Conservation (phyloP, 2,888 invertebrate species). For the Halictus ligatus region DNA sequence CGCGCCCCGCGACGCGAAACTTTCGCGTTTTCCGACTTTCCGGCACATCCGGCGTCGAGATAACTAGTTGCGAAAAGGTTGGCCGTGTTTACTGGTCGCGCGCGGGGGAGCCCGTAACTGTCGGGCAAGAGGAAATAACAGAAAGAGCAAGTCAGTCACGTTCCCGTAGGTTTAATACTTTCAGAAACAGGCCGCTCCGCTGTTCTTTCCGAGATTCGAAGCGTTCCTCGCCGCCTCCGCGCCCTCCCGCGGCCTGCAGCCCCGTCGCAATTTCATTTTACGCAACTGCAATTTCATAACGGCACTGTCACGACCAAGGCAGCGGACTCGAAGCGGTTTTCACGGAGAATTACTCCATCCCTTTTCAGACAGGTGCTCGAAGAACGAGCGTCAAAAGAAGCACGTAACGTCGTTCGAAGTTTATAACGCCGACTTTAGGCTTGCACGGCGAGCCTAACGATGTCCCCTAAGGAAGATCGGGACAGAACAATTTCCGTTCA, state of each 20-base stretch:
- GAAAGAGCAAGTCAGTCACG: slow-evolving; percentile 33
- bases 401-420: slow-evolving; percentile 1
- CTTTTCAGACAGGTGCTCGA: slow-evolving; percentile 13
- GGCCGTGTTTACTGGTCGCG: slow-evolving; percentile 7
- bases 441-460: not conserved
- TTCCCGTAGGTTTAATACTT: slow-evolving; percentile 35
- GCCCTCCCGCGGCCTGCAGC: not conserved
- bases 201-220: slow-evolving; percentile 36
- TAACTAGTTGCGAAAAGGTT: slow-evolving; percentile 30
- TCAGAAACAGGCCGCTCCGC: slow-evolving; percentile 10
- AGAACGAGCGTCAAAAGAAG: slow-evolving; percentile 32
- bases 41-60: slow-evolving; percentile 1
- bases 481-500: not conserved
- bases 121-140: slow-evolving; percentile 8
- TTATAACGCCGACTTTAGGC: not conserved
- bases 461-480: not conserved
- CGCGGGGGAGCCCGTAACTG: not conserved
- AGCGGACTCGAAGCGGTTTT: slow-evolving; percentile 29
- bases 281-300: slow-evolving; percentile 53
- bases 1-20: slow-evolving; percentile 22
- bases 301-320: slow-evolving; percentile 42
- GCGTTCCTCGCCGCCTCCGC: not conserved
- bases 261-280: slow-evolving; percentile 44
- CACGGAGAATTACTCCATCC: slow-evolving; percentile 31
- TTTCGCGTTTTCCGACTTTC: slow-evolving; percentile 13